Conservation (phyloP, 2,888 invertebrate genomes). For the Latheticus oryzae region DNA sequence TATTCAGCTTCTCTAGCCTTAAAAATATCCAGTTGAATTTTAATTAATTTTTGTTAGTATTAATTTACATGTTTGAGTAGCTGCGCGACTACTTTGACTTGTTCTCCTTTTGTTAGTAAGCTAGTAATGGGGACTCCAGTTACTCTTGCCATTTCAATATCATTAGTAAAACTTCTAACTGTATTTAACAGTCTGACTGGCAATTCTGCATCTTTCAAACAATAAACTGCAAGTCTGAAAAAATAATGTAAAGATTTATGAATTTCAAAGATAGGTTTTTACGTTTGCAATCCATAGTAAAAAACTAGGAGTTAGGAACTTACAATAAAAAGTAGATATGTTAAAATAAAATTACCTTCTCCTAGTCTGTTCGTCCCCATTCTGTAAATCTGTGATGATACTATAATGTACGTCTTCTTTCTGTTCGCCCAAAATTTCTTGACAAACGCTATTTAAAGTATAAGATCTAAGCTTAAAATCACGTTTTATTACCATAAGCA, state of each 20-base stretch:
- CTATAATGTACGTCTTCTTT: conserved; percentile 99
- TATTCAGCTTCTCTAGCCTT: conserved; percentile 77
- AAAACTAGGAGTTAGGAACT: too few species aligned
- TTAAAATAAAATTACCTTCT: too few species aligned
- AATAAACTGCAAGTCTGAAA: conserved; percentile 90
- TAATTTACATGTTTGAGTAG: conserved; percentile 86
- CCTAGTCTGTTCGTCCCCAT: conserved; percentile 91
- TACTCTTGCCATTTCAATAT: conserved; percentile 99
- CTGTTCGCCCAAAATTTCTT: conserved; percentile 98
- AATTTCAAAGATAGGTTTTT: too few species aligned
- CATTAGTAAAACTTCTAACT: conserved; percentile 98
- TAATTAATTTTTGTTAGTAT: too few species aligned
- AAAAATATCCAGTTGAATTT: too few species aligned
- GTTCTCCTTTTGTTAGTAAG: conserved; percentile 95
- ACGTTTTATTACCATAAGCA: conserved; percentile 89
- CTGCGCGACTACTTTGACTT: conserved; percentile 98
- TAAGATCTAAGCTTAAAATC: conserved; percentile 98
- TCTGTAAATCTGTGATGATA: conserved; percentile 97
- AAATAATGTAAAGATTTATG: too few species aligned
- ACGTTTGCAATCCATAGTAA: too few species aligned
- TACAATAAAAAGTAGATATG: too few species aligned
- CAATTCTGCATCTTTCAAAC: conserved; percentile 97
- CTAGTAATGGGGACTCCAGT: conserved; percentile 96
- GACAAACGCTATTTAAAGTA: conserved; percentile 97
- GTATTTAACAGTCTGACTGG: conserved; percentile 94